Evolutionary conservation across 1,140 invertebrate genomes (phyloP).

Genomic region (Rhyacophila brunnea): DNA sequence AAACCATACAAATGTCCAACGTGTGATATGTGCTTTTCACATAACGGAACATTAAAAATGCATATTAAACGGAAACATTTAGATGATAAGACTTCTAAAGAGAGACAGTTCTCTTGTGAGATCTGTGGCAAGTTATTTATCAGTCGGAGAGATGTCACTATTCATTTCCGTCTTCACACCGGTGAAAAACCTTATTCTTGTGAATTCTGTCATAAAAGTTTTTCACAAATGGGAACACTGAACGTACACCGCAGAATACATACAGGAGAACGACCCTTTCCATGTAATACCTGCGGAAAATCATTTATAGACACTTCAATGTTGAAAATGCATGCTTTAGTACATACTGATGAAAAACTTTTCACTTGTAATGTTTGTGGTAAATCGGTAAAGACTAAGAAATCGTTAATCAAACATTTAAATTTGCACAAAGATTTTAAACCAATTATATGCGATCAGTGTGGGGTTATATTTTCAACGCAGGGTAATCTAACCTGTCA

Average conservation of each 20-base stretch:
- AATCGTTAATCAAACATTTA: constrained; percentile 43
- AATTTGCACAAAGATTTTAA: constrained; percentile 21
- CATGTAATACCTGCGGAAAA: constrained; percentile 66
- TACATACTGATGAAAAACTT: constrained; percentile 41
- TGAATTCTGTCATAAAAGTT: constrained; percentile 39
- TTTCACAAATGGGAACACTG: constrained; percentile 42
- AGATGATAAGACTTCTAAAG: constrained; percentile 46
- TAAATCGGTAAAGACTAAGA: constrained; percentile 41
- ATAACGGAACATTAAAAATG: constrained; percentile 45
- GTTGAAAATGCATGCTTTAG: constrained; percentile 38
- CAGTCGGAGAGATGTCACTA: constrained; percentile 39
- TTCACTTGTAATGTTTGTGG: constrained; percentile 42
- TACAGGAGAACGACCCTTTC: constrained; percentile 69
- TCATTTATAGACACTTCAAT: constrained; percentile 54
- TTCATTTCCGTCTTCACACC: constrained; percentile 45
- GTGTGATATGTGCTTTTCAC: constrained; percentile 49
- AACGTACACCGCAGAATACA: constrained; percentile 68
- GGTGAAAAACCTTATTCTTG: constrained; percentile 46
- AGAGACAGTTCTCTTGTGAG: constrained; percentile 54
- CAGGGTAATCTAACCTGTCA: constrained; percentile 54
- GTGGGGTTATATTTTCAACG: constrained; percentile 58
- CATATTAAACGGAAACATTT: constrained; percentile 46
- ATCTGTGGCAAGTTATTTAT: constrained; percentile 58
- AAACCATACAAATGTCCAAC: constrained; percentile 55
- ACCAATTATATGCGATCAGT: constrained; percentile 51